A percentile compares a stretch with the other conserved stretches of the same genome.
These are phyloP conservation scores for Clarias batrachus DNA, from an alignment of 2,113 vertebrate genomes.

Conservation along the genomic window DNA sequence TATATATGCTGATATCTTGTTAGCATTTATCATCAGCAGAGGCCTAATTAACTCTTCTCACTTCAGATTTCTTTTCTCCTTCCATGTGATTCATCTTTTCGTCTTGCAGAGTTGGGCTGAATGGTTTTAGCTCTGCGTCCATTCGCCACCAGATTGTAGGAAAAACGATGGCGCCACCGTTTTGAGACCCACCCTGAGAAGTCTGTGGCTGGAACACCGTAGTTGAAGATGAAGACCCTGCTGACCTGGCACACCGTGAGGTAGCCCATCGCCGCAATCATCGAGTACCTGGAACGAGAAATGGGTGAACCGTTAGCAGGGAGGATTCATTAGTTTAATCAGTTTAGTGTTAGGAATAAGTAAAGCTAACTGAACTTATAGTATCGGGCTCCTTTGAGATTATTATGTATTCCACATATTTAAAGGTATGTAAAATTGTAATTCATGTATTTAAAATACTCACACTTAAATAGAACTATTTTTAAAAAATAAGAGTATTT, in stretches of 20 bases:
- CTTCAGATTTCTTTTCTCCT: background rate
- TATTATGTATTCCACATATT: background rate
- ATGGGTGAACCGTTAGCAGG: background rate
- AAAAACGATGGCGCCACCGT: background rate
- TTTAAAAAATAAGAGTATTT: too few relatives aligned
- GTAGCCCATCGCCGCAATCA: conserved; percentile 73
- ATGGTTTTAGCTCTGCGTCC: conserved; percentile 6
- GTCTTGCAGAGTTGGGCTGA: background rate
- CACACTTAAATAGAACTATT: too few relatives aligned
- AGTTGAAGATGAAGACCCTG: conserved; percentile 75
- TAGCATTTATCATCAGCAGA: background rate
- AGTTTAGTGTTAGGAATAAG: background rate
- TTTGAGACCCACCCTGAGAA: conserved; percentile 75
- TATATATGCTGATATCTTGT: too few relatives aligned
- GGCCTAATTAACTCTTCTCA: conserved; percentile 16
- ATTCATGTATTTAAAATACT: too few relatives aligned
- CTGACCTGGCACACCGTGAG: conserved; percentile 72
- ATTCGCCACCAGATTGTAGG: background rate
- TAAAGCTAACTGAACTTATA: background rate
- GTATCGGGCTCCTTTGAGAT: background rate
- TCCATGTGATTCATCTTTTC: conserved; percentile 3
- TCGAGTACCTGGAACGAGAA: conserved; percentile 66
- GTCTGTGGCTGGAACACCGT: conserved; percentile 76
- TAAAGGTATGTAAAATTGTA: too few relatives aligned
- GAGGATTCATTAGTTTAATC: too few relatives aligned